These are phyloP conservation scores for Hyperopisus bebe DNA, from an alignment of 2,113 vertebrate genomes.

Conservation along the genomic window DNA sequence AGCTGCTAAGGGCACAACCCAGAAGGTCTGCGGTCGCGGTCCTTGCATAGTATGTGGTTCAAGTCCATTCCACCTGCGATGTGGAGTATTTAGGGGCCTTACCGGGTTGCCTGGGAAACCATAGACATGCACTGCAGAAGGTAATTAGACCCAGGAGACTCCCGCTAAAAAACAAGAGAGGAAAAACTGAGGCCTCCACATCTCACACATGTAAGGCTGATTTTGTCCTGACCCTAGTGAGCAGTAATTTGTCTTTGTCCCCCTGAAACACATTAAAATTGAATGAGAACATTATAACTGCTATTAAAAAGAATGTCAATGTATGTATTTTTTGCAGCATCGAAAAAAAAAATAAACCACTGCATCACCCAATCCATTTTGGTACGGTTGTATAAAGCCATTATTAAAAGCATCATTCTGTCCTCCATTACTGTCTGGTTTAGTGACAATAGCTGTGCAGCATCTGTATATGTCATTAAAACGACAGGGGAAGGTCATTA, in stretches of 20 bases:
- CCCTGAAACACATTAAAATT: conserved; percentile 1
- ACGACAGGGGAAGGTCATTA: background rate
- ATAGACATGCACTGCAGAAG: background rate
- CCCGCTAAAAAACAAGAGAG: background rate
- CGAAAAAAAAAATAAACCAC: background rate
- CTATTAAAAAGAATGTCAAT: background rate
- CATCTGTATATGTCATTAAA: background rate
- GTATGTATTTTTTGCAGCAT: background rate
- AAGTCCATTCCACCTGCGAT: background rate
- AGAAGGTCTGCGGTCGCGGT: background rate
- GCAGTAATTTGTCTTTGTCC: background rate
- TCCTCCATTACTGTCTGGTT: background rate
- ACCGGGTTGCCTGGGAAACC: background rate
- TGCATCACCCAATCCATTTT: background rate
- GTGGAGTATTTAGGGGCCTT: background rate
- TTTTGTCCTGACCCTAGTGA: background rate
- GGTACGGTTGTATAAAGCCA: background rate
- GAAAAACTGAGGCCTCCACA: background rate
- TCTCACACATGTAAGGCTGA: background rate
- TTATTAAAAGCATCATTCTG: background rate
- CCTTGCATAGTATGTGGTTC: background rate
- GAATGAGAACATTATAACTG: background rate
- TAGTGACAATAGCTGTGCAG: background rate
- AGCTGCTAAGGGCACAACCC: background rate
- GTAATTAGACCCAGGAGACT: background rate